phyloP scores from a whole-genome alignment of 2,797 vertebrate genomes.

The Enteromius thamalakanensis region DNA sequence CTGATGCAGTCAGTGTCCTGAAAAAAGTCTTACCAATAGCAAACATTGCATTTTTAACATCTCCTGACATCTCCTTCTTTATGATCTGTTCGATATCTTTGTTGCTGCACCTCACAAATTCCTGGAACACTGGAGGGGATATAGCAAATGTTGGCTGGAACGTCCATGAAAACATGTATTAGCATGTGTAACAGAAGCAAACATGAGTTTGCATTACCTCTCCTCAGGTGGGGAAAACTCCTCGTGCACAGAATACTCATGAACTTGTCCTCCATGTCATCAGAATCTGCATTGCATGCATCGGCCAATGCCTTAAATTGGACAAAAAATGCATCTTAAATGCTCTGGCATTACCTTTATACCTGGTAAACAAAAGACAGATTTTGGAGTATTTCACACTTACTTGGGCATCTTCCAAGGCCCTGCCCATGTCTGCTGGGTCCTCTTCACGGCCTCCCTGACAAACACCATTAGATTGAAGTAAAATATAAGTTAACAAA shows the following conservation, averaged over 20 bases:
- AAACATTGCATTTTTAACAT: slow-evolving; percentile 86
- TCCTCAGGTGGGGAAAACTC: slow-evolving; percentile 91
- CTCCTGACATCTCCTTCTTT: slow-evolving; percentile 95
- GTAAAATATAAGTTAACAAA: background rate
- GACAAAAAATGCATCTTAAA: background rate
- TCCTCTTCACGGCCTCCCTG: slow-evolving; percentile 92
- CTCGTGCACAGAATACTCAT: slow-evolving; percentile 94
- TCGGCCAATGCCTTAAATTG: slow-evolving; percentile 86
- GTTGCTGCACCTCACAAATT: slow-evolving; percentile 91
- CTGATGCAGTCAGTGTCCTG: background rate
- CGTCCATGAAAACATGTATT: background rate
- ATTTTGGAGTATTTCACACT: slow-evolving; percentile 45
- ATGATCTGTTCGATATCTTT: slow-evolving; percentile 94
- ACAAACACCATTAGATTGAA: slow-evolving; percentile 29
- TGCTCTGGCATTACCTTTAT: background rate
- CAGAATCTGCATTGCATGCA: slow-evolving; percentile 85
- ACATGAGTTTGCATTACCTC: slow-evolving; percentile 74
- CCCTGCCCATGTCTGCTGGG: slow-evolving; percentile 80
- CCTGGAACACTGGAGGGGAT: slow-evolving; percentile 87
- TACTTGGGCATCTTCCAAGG: slow-evolving; percentile 88
- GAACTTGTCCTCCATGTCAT: slow-evolving; percentile 91
- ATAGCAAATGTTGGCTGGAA: slow-evolving; percentile 5
- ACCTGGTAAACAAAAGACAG: background rate
- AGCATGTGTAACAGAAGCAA: slow-evolving; percentile 1
- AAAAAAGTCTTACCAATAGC: slow-evolving; percentile 86